Evolutionary conservation across 2,888 invertebrate genomes (phyloP).

Genomic region (Mesorhabditis belari): DNA sequence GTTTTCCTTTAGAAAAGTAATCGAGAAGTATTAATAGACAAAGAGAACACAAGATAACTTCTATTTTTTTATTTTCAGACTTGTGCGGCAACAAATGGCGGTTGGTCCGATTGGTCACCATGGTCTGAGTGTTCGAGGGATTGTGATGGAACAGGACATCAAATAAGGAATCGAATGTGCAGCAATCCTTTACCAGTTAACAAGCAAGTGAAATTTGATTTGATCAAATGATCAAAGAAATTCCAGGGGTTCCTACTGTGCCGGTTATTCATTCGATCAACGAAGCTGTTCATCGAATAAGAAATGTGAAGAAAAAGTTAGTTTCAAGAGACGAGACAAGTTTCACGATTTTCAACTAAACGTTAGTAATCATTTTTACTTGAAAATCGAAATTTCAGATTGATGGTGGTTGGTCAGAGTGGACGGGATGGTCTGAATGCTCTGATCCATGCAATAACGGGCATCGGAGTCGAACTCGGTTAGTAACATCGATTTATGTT

Average conservation of each 20-base stretch:
- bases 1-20: constrained; percentile 1
- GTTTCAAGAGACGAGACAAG: background rate
- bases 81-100: constrained; percentile 30
- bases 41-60: background rate
- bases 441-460: constrained; percentile 46
- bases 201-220: constrained; percentile 6
- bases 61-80: constrained; percentile 6
- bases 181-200: constrained; percentile 50
- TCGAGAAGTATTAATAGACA: background rate
- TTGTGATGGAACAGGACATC: constrained; percentile 45
- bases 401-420: constrained; percentile 49
- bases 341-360: background rate
- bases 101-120: constrained; percentile 47
- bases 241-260: constrained; percentile 48
- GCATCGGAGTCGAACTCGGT: constrained; percentile 48
- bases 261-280: constrained; percentile 52
- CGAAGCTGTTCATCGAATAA: constrained; percentile 30
- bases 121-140: constrained; percentile 48
- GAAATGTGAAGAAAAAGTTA: background rate
- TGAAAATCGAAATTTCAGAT: constrained; percentile 5
- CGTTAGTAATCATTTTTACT: background rate
- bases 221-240: background rate
- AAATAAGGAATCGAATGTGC: constrained; percentile 52
- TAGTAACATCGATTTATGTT: background rate
- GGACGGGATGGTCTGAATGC: constrained; percentile 46